phyloP scores from a whole-genome alignment of 2,113 vertebrate genomes.

The Forbesichthys papilliferus region DNA sequence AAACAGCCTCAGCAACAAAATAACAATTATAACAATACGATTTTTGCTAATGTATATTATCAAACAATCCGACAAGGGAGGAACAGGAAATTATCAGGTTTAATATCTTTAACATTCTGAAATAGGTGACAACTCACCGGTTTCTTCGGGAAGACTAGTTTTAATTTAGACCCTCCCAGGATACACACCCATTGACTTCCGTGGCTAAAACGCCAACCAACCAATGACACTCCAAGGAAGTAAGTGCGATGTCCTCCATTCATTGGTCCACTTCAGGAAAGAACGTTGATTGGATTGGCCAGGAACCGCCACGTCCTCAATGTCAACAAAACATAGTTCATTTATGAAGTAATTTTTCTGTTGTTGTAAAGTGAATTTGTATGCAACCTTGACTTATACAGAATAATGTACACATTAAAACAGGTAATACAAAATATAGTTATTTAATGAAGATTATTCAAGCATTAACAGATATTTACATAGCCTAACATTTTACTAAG shows the following conservation, averaged over 20 bases:
- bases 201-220: conserved; percentile 30
- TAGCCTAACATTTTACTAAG: neutral
- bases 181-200: conserved; percentile 73
- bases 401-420: neutral
- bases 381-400: neutral
- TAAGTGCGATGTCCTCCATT: conserved; percentile 56
- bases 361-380: neutral
- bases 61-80: neutral
- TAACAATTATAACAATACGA: no score
- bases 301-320: conserved; percentile 81
- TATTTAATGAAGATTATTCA: neutral
- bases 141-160: conserved; percentile 55
- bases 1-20: no score
- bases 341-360: conserved; percentile 49
- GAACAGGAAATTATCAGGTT: neutral
- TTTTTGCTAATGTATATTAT: no score
- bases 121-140: conserved; percentile 49
- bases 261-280: conserved; percentile 71
- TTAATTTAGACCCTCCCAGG: conserved; percentile 45
- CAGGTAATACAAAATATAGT: conserved; percentile 17
- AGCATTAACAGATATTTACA: neutral
- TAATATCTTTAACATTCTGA: neutral
- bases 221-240: conserved; percentile 37
- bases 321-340: conserved; percentile 45
- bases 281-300: conserved; percentile 72